Evolutionary conservation across 2,797 vertebrate species (phyloP).

Genomic region (Hemitrygon akajei): DNA sequence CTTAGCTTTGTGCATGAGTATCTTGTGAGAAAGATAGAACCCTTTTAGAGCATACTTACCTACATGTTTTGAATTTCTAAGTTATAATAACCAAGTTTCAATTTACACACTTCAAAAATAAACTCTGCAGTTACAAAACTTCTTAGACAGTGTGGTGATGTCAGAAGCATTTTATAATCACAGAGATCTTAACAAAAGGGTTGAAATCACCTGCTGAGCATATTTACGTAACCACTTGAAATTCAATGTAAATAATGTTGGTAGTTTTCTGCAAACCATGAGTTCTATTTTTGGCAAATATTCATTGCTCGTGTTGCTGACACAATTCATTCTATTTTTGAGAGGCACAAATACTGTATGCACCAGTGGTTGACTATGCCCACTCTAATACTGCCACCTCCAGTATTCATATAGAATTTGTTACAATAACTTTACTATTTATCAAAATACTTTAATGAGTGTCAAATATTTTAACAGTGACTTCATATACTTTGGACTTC

Average conservation of each 20-base stretch:
- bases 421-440: background rate
- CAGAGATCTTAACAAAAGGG: background rate
- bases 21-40: too few relatives aligned
- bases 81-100: background rate
- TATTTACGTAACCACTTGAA: background rate
- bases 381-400: background rate
- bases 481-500: background rate
- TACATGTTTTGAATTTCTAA: too few relatives aligned
- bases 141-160: background rate
- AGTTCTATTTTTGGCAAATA: background rate
- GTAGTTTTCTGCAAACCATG: background rate
- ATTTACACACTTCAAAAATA: background rate
- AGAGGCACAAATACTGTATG: background rate
- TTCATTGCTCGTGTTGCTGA: background rate
- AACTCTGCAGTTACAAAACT: background rate
- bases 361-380: background rate
- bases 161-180: background rate
- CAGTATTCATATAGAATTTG: background rate
- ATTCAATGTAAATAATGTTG: background rate
- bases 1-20: too few relatives aligned
- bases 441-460: background rate
- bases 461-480: background rate
- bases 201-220: background rate
- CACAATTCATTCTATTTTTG: background rate
- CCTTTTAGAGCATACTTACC: too few relatives aligned